Conservation (phyloP, 2,888 invertebrate genomes). For the Hypselothyrea guttata region DNA sequence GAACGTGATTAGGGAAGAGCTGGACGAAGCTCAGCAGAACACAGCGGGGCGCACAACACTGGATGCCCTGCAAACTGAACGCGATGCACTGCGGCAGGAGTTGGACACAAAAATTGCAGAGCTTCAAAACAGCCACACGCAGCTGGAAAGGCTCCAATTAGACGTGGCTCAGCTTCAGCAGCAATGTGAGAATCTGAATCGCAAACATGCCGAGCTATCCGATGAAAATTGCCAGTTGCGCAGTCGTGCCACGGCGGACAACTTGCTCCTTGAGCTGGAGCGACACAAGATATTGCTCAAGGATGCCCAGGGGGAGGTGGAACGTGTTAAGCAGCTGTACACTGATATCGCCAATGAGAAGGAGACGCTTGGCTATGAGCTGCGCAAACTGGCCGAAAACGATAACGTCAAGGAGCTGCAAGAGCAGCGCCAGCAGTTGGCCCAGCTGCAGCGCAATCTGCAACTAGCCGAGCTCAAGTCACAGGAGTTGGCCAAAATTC, state of each 20-base stretch:
- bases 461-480: constrained; percentile 79
- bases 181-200: constrained; percentile 73
- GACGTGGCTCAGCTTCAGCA: constrained; percentile 81
- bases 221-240: constrained; percentile 71
- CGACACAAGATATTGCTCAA: constrained; percentile 83
- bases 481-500: constrained; percentile 82
- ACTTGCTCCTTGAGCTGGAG: constrained; percentile 82
- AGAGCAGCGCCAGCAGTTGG: constrained; percentile 84
- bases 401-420: constrained; percentile 83
- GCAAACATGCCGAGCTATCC: constrained; percentile 65
- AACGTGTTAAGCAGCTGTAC: constrained; percentile 84
- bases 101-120: constrained; percentile 60
- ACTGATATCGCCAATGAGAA: constrained; percentile 85
- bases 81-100: constrained; percentile 69
- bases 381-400: constrained; percentile 84
- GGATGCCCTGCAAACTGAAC: constrained; percentile 78
- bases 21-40: constrained; percentile 68
- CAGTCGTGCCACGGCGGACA: constrained; percentile 51
- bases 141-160: constrained; percentile 83
- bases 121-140: constrained; percentile 82
- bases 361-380: constrained; percentile 84
- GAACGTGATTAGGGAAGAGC: constrained; percentile 78
- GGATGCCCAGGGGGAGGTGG: constrained; percentile 84
- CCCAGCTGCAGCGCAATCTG: constrained; percentile 83
- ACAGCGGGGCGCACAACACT: too few relatives aligned